Percentiles rank a stretch among this genome's conserved stretches.
Evolutionary conservation across 2,113 vertebrate genomes (phyloP).

Genomic region (Martes martes): DNA sequence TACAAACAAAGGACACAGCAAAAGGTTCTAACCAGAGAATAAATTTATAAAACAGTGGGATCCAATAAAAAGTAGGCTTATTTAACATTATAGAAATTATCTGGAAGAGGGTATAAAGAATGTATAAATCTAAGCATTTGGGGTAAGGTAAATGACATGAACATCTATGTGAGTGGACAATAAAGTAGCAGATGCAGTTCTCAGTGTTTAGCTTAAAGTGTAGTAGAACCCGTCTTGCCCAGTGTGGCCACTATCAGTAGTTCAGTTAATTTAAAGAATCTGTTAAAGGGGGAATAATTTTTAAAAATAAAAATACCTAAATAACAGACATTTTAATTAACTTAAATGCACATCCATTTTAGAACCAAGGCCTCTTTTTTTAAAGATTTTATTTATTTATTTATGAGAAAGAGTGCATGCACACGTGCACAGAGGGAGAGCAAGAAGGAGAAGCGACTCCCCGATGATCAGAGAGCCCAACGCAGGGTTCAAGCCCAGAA

Average conservation of each 20-base stretch:
- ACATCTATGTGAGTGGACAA: not conserved
- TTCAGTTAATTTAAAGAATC: not conserved
- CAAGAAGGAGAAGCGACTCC: not conserved
- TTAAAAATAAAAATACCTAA: not conserved
- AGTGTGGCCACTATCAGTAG: not conserved
- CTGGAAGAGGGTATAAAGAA: not conserved
- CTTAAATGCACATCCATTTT: not conserved
- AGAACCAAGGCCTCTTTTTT: not conserved
- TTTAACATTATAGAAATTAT: not conserved
- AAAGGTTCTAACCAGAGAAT: not conserved
- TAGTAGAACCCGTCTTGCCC: not conserved
- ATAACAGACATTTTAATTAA: not conserved
- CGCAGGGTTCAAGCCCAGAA: not conserved
- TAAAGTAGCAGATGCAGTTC: not conserved
- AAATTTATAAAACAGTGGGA: not conserved
- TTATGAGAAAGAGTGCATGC: too few species aligned
- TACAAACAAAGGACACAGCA: not conserved
- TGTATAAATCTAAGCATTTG: not conserved
- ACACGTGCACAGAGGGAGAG: not conserved
- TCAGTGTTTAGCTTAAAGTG: not conserved
- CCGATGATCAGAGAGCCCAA: not conserved
- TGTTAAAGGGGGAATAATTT: not conserved
- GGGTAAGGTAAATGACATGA: not conserved
- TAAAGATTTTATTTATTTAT: not conserved
- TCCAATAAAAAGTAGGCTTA: not conserved